Evolutionary conservation across 2,888 invertebrate genomes (phyloP), one percentile per base, ranked within the genome.

Genomic region (Coleophora deauratella): DNA sequence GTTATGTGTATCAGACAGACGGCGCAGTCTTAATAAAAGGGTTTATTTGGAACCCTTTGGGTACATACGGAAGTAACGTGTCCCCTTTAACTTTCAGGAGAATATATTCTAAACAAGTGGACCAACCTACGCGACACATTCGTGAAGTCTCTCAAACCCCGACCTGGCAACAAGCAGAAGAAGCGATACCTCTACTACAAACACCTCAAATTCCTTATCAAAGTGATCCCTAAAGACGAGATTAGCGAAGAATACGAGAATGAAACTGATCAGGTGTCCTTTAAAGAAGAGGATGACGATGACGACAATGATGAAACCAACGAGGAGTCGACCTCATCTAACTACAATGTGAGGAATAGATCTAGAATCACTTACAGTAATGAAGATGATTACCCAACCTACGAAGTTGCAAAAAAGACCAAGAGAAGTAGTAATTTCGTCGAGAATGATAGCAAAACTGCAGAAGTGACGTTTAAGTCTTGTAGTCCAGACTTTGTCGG

Each of bases 41-140:
- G n/a, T n/a, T n/a, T n/a, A n/a, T n/a, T n/a, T n/a, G n/a, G n/a
- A n/a, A n/a, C n/a, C n/a, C n/a, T n/a, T n/a, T n/a, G 3, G 21
- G 6, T 21, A 21, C 21, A 21, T 21, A 21, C 6, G 3, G 6
- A 3, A 21, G n/a, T 4, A 21, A 21, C 21, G 21, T 21, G 6
- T 21, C 6, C 21, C 21, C 21, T 21, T 21, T 21, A 6, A 3
- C 6, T 66, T 71, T 9, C 65, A 84, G 84, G 71, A 14, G 80
- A 80, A 54, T 50, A 55, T 7, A 57, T 84, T 1, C 44, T 74
- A 3, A 66, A 66, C 46, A 85, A 81, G 55, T 85, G 84, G 84
- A 78, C 78, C 0, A 82, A 84, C 52, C 57, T 79, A 8, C 63
- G 84, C 0, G 84, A 85, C 45, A 76, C 84, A 0, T 85, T 84